Percentiles rank a stretch among this genome's conserved stretches.
Evolutionary conservation across 2,797 vertebrate genomes (phyloP).

Genomic region (Tokudaia muenninki): DNA sequence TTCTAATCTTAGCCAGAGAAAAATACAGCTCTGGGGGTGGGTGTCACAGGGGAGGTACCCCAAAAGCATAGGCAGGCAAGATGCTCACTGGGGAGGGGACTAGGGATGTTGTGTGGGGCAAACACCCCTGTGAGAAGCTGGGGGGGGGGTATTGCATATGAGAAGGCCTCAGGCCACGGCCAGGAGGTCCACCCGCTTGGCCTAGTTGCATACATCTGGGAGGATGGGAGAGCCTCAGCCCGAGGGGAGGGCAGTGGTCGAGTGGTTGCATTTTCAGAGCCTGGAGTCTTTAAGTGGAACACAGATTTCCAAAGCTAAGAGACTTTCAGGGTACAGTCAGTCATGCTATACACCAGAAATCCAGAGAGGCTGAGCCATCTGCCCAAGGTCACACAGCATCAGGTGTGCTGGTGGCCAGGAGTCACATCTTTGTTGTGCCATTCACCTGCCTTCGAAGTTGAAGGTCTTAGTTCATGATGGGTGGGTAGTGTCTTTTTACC

Average conservation of each 20-base stretch:
- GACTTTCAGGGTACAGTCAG: neutral
- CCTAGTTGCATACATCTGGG: slow-evolving; percentile 54
- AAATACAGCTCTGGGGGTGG: slow-evolving; percentile 93
- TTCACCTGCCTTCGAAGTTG: neutral
- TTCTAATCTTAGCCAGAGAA: slow-evolving; percentile 95
- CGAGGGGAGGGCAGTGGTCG: accelerated
- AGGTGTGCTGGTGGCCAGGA: neutral
- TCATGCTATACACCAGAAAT: neutral
- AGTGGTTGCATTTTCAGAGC: neutral
- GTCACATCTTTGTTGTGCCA: neutral
- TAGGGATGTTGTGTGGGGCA: slow-evolving; percentile 89
- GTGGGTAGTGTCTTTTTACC: neutral
- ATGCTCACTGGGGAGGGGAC: slow-evolving; percentile 87
- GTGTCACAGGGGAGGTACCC: slow-evolving; percentile 90
- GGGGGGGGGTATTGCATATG: slow-evolving; percentile 89
- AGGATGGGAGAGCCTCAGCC: neutral
- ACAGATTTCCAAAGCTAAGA: neutral
- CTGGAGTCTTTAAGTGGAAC: neutral
- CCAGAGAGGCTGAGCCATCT: neutral
- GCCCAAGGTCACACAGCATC: neutral
- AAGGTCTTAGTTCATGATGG: neutral
- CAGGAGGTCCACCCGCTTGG: neutral
- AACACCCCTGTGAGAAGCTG: slow-evolving; percentile 88
- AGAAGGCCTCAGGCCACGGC: slow-evolving; percentile 78
- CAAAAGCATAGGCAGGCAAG: slow-evolving; percentile 95